These are phyloP conservation scores for Dolichopus griseipennis DNA, from an alignment of 2,888 invertebrate species.

Conservation along the genomic window DNA sequence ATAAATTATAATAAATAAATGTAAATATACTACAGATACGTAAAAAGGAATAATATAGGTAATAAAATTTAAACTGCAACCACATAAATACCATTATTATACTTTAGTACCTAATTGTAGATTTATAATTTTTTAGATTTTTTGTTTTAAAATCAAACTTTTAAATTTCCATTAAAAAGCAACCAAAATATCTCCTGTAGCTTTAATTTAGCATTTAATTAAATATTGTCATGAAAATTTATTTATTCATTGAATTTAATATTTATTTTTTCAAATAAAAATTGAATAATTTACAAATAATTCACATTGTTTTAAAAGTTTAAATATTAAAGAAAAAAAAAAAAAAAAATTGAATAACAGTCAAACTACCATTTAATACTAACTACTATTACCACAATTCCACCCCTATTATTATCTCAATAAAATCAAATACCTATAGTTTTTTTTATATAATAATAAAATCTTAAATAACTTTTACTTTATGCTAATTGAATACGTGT, in stretches of 20 bases:
- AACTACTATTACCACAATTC: not conserved
- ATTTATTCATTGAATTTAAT: not conserved
- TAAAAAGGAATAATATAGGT: not conserved
- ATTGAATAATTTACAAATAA: too few species aligned
- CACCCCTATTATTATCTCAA: not conserved
- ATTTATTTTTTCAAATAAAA: not conserved
- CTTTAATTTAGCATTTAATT: not conserved
- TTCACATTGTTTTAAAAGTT: too few species aligned
- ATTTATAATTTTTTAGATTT: too few species aligned
- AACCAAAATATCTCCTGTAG: not conserved
- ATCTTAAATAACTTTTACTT: not conserved
- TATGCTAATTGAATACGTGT: not conserved
- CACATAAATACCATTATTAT: too few species aligned
- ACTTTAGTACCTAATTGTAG: too few species aligned
- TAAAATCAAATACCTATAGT: too few species aligned
- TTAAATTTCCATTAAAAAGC: not conserved
- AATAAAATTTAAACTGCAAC: too few species aligned
- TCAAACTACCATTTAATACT: too few species aligned
- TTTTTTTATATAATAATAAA: too few species aligned
- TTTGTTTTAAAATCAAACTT: not conserved
- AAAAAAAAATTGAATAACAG: not conserved
- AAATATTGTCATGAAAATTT: not conserved
- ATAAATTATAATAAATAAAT: not conserved
- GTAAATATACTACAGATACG: not conserved
- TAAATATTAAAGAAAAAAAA: not conserved